Percentiles rank a stretch among this genome's conserved stretches.
phyloP scores from a whole-genome alignment of 2,113 vertebrate species.

The Tachysurus vachellii region DNA sequence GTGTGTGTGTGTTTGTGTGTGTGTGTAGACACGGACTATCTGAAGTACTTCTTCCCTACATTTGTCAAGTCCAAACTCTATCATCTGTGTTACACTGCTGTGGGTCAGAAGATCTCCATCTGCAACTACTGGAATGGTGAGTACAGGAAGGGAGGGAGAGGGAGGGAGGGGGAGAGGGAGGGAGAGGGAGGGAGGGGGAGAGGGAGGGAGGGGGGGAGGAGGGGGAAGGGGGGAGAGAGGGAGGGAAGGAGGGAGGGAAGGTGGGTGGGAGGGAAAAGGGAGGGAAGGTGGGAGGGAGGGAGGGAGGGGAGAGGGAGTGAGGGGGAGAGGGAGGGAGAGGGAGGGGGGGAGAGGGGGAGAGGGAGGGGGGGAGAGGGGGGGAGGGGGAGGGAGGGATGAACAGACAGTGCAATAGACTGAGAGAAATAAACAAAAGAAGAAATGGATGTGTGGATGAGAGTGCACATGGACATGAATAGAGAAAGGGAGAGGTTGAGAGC shows the following conservation, averaged over 20 bases:
- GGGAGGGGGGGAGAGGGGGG: too few relatives aligned
- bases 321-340: too few relatives aligned
- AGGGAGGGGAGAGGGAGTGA: too few relatives aligned
- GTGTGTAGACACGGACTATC: conserved; percentile 74
- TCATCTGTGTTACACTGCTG: conserved; percentile 79
- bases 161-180: background rate
- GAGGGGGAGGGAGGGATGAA: too few relatives aligned
- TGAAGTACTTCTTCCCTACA: conserved; percentile 85
- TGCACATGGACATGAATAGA: background rate
- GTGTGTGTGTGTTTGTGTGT: background rate
- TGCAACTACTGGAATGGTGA: conserved; percentile 95
- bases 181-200: background rate
- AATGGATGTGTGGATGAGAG: background rate
- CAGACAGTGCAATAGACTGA: background rate
- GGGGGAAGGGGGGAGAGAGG: too few relatives aligned
- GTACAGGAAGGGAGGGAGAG: conserved; percentile 21
- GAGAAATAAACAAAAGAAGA: background rate
- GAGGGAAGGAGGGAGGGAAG: too few relatives aligned
- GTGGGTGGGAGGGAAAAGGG: too few relatives aligned
- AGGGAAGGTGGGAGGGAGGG: too few relatives aligned
- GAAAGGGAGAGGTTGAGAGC: background rate
- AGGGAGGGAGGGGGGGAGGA: conserved; percentile 46
- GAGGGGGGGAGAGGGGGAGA: too few relatives aligned
- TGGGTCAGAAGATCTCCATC: conserved; percentile 81
- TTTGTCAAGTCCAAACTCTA: conserved; percentile 84